Percentiles rank a stretch among this genome's conserved stretches.
phyloP scores from a whole-genome alignment of 30 jellyfish, hydroid and myxozoan species.

The Hydractinia echinata region DNA sequence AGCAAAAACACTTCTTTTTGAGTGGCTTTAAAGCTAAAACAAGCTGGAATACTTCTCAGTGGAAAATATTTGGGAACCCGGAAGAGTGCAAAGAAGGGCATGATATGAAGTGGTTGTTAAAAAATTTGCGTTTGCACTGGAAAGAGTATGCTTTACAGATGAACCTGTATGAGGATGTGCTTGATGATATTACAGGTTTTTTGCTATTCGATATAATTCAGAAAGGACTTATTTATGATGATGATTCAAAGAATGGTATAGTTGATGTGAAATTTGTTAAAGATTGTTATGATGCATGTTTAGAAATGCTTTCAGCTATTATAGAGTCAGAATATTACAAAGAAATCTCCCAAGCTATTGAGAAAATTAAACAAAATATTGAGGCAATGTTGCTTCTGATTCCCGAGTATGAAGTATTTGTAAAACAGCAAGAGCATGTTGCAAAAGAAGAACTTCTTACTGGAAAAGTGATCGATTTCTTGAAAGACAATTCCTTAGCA shows the following conservation, averaged over 20 bases:
- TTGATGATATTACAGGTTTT: conserved; percentile 30
- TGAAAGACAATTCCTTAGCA: not conserved
- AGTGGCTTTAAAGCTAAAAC: not conserved
- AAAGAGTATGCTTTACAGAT: conserved; percentile 16
- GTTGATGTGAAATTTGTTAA: not conserved
- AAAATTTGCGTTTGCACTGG: conserved; percentile 27
- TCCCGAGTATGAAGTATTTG: not conserved
- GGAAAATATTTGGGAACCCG: conserved; percentile 25
- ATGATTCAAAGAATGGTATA: not conserved
- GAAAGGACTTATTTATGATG: not conserved
- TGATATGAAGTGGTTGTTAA: conserved; percentile 21
- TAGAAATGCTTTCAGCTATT: conserved; percentile 28
- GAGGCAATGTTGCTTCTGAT: not conserved
- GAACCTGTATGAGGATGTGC: conserved; percentile 35
- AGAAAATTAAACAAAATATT: not conserved
- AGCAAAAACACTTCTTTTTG: not conserved
- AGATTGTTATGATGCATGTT: conserved; percentile 23
- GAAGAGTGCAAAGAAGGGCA: not conserved
- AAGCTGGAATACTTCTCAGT: not conserved
- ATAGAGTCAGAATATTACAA: conserved; percentile 12
- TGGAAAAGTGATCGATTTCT: not conserved
- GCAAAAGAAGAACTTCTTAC: not conserved
- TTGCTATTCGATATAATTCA: conserved; percentile 13
- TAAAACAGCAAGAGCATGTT: not conserved
- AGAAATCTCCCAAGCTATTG: not conserved